Conservation (phyloP, 2,113 vertebrate species). For the Danionella cerebrum region DNA sequence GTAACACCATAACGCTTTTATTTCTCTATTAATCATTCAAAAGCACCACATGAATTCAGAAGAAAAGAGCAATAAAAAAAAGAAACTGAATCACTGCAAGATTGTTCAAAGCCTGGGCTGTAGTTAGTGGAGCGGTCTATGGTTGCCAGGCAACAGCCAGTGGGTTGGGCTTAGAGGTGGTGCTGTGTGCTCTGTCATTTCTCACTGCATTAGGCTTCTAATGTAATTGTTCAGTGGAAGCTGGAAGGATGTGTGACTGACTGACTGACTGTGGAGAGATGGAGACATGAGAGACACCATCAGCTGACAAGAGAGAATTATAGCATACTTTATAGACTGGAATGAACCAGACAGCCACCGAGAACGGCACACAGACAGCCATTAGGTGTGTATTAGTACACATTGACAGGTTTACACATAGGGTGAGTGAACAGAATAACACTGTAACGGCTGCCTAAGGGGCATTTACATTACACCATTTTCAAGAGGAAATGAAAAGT, state of each 20-base stretch:
- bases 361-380: background rate
- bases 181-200: slow-evolving; percentile 51
- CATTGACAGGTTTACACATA: background rate
- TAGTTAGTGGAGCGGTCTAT: slow-evolving; percentile 53
- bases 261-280: slow-evolving; percentile 31
- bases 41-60: background rate
- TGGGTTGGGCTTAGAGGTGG: slow-evolving; percentile 35
- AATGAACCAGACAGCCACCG: background rate
- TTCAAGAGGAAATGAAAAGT: no score
- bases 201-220: slow-evolving; percentile 61
- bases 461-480: no score
- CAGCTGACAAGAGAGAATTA: slow-evolving; percentile 4
- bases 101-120: slow-evolving; percentile 42
- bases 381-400: background rate
- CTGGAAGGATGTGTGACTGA: slow-evolving; percentile 35
- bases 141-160: slow-evolving; percentile 63
- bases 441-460: no score
- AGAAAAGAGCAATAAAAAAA: background rate
- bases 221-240: slow-evolving; percentile 58
- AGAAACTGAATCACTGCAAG: background rate
- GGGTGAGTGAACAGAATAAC: background rate
- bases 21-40: background rate
- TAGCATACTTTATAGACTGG: background rate
- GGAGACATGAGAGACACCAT: slow-evolving; percentile 10
- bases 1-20: background rate